A percentile compares a stretch with the other conserved stretches of the same genome.
Conservation (phyloP, 2,797 vertebrate genomes). For the Urosaurus nigricauda region DNA sequence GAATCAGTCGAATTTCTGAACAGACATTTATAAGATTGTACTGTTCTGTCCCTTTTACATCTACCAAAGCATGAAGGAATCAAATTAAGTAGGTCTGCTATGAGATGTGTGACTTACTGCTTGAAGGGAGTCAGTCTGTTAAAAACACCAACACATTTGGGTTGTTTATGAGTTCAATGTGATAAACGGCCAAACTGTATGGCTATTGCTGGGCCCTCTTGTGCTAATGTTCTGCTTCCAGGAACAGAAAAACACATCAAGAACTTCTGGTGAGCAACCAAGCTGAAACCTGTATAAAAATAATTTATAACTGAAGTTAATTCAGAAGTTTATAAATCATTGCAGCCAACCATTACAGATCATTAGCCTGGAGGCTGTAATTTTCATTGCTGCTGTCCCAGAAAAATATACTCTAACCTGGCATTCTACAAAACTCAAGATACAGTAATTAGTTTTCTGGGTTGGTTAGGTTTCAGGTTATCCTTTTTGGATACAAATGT, state of each 20-base stretch:
- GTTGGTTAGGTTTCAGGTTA: neutral
- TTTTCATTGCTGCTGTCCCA: slow-evolving; percentile 6
- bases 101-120: neutral
- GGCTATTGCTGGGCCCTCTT: neutral
- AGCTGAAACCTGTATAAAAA: slow-evolving; percentile 41
- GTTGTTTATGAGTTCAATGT: neutral
- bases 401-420: slow-evolving; percentile 9
- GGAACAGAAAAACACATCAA: slow-evolving; percentile 43
- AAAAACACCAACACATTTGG: slow-evolving; percentile 9
- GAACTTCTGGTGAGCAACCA: slow-evolving; percentile 57
- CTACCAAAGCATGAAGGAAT: neutral
- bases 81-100: slow-evolving; percentile 4
- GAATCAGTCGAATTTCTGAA: no score
- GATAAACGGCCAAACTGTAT: neutral
- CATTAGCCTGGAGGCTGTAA: neutral
- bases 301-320: slow-evolving; percentile 55
- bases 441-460: neutral
- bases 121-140: neutral
- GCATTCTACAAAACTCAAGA: neutral
- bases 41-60: neutral
- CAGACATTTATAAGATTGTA: neutral
- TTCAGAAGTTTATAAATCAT: slow-evolving; percentile 30
- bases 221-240: neutral
- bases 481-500: neutral
- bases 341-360: neutral